A percentile compares a stretch with the other conserved stretches of the same genome.
Conservation (phyloP, 1,140 invertebrate species). For the Leptoteleia sp. region DNA sequence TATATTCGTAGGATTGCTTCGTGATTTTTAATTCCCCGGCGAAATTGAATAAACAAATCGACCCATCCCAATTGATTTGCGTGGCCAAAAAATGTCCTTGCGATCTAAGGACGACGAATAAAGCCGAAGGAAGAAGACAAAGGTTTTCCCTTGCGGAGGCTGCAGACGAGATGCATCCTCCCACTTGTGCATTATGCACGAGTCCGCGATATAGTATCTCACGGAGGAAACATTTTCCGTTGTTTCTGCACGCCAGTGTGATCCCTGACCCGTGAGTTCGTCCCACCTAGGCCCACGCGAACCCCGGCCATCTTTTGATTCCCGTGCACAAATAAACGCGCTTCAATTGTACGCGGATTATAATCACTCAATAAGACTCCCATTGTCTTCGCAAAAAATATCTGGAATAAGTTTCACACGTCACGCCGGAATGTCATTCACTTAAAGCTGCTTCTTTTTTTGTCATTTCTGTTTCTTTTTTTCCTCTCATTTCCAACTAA, state of each 20-base stretch:
- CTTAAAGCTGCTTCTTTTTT: constrained; percentile 20
- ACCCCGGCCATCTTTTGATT: constrained; percentile 37
- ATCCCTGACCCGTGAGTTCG: constrained; percentile 72
- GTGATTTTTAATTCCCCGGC: too few species aligned
- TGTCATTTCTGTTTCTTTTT: too few species aligned
- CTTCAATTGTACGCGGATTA: constrained; percentile 45
- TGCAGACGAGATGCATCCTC: constrained; percentile 59
- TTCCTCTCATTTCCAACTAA: too few species aligned
- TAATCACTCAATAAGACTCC: constrained; percentile 37
- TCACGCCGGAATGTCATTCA: constrained; percentile 33
- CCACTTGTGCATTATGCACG: constrained; percentile 75
- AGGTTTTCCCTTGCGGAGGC: constrained; percentile 65
- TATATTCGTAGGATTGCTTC: too few species aligned
- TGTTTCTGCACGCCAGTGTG: constrained; percentile 67
- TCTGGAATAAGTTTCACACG: constrained; percentile 27
- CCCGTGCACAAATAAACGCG: constrained; percentile 21
- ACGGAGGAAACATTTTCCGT: constrained; percentile 71
- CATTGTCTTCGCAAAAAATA: constrained; percentile 53
- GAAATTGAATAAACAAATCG: too few species aligned
- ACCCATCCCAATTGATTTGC: neutral
- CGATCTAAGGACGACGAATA: constrained; percentile 21
- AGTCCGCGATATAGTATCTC: constrained; percentile 73
- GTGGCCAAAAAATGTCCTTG: constrained; percentile 13
- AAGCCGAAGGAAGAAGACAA: constrained; percentile 48
- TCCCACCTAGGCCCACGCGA: constrained; percentile 72